Evolutionary conservation across 2,113 vertebrate genomes (phyloP).

Genomic region (Cebidichthys violaceus): DNA sequence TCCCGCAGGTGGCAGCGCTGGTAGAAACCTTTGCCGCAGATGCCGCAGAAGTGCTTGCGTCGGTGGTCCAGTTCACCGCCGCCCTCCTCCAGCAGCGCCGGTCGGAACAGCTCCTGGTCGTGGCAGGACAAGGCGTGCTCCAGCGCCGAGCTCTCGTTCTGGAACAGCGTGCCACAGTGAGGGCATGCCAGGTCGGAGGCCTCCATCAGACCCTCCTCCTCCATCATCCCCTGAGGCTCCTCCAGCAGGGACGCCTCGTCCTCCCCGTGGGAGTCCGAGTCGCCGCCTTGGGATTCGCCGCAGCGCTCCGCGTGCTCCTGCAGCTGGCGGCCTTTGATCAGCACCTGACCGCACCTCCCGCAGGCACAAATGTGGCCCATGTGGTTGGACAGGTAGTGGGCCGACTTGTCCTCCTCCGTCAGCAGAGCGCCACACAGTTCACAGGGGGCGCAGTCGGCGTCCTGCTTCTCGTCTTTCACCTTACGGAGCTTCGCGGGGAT

Average conservation of each 20-base stretch:
- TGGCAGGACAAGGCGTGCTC: constrained; percentile 93
- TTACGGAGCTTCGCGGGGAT: constrained; percentile 58
- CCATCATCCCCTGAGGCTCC: constrained; percentile 85
- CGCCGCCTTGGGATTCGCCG: constrained; percentile 88
- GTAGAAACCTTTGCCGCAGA: constrained; percentile 98
- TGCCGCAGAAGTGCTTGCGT: constrained; percentile 96
- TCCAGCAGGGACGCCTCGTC: constrained; percentile 85
- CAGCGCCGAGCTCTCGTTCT: constrained; percentile 90
- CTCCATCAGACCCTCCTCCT: constrained; percentile 87
- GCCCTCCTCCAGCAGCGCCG: constrained; percentile 86
- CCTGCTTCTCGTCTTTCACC: constrained; percentile 80
- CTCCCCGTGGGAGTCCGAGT: constrained; percentile 90
- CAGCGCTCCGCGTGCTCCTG: constrained; percentile 96
- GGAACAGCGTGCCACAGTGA: constrained; percentile 92
- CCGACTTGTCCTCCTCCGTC: constrained; percentile 90
- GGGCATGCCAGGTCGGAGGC: constrained; percentile 89
- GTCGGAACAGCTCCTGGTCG: constrained; percentile 92
- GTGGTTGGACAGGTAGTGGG: constrained; percentile 96
- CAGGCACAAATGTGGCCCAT: constrained; percentile 97
- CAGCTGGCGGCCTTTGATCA: constrained; percentile 95
- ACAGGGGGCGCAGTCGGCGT: constrained; percentile 80
- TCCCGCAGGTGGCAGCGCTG: constrained; percentile 98
- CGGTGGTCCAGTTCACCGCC: constrained; percentile 90
- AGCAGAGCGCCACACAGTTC: constrained; percentile 92
- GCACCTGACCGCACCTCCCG: constrained; percentile 95